Conservation (phyloP, 2,113 vertebrate genomes). For the Oreotrochilus melanogaster region DNA sequence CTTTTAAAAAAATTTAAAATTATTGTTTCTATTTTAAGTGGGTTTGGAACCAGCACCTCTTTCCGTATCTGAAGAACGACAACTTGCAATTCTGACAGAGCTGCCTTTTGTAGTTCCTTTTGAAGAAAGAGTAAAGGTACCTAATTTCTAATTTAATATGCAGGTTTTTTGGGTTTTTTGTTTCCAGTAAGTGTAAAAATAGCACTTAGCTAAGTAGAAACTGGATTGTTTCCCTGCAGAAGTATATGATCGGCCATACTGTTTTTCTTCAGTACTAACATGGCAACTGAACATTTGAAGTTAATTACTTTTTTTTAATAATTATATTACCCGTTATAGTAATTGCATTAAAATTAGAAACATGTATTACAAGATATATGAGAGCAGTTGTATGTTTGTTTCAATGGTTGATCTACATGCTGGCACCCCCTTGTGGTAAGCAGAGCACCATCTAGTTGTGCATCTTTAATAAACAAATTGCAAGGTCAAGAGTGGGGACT, state of each 20-base stretch:
- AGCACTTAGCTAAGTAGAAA: background rate
- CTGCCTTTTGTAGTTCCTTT: constrained; percentile 98
- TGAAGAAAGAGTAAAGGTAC: constrained; percentile 99
- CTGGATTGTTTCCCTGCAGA: background rate
- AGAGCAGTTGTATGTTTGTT: background rate
- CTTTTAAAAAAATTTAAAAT: background rate
- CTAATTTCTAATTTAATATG: background rate
- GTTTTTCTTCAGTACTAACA: background rate
- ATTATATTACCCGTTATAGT: background rate
- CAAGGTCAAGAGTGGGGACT: background rate
- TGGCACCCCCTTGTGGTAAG: constrained; percentile 31
- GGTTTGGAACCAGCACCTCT: constrained; percentile 92
- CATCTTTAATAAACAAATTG: background rate
- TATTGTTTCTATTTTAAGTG: constrained; percentile 79
- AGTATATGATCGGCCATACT: background rate
- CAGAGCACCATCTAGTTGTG: background rate
- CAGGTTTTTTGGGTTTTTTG: background rate
- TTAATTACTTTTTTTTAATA: background rate
- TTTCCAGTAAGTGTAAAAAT: background rate
- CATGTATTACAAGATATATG: rapidly evolving
- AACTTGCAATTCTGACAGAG: constrained; percentile 96
- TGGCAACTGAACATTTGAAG: background rate
- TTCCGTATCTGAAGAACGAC: constrained; percentile 94
- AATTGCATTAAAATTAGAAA: background rate
- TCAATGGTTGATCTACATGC: background rate